These are phyloP conservation scores for Xiphophorus maculatus DNA, from an alignment of 2,113 vertebrate species.

Conservation along the genomic window DNA sequence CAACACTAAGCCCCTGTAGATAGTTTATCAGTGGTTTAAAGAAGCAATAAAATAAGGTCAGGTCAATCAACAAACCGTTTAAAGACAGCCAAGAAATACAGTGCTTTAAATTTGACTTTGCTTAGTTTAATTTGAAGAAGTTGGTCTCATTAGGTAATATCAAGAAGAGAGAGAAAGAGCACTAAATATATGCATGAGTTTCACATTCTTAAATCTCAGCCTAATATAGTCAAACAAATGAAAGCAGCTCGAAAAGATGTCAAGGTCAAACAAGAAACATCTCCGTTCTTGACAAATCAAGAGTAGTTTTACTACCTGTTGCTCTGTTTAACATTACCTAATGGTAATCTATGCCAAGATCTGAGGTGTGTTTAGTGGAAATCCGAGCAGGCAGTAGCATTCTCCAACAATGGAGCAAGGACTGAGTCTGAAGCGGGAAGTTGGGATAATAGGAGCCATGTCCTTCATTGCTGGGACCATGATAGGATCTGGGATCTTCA, in stretches of 20 bases:
- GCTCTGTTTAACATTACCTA: not conserved
- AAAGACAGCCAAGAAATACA: not conserved
- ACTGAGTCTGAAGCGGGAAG: constrained; percentile 66
- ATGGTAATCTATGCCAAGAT: not conserved
- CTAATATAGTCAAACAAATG: not conserved
- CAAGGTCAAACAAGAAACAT: too few relatives aligned
- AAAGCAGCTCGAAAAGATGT: not conserved
- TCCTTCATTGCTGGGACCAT: constrained; percentile 87
- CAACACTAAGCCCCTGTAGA: not conserved
- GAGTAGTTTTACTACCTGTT: not conserved
- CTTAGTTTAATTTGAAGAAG: not conserved
- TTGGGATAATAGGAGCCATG: constrained; percentile 78
- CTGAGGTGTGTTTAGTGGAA: not conserved
- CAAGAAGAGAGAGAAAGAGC: not conserved
- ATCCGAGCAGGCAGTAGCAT: not conserved
- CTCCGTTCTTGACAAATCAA: not conserved
- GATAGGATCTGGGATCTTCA: constrained; percentile 84
- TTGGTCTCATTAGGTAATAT: not conserved
- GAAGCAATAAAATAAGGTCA: not conserved
- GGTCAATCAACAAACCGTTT: not conserved
- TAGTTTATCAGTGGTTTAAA: not conserved
- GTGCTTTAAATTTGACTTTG: not conserved
- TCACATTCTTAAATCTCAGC: not conserved
- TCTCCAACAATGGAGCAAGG: constrained; percentile 39
- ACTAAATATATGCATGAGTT: not conserved